Base-by-base conservation (phyloP, 1,140 invertebrate species). In the Lepeophtheirus salmonis region DNA sequence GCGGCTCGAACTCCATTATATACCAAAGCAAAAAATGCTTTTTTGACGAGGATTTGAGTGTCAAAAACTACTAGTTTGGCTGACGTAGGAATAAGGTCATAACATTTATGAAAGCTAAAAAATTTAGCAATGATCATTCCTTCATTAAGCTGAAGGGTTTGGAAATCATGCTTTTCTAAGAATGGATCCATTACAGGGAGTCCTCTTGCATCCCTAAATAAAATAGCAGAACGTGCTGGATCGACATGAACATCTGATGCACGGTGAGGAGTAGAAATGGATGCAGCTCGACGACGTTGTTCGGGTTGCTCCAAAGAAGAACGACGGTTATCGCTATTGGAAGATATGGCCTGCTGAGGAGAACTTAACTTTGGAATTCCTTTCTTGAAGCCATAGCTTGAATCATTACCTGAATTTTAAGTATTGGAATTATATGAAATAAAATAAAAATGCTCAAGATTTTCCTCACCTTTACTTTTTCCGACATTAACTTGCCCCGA, bases 61-160 rank as follows among this genome's bases (percentile, higher is more conserved):
- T 99, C 95, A 74, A 99, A 98, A 54, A 99, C 90, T 56, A 99
- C 94, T 67, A 99, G 76, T 76, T 99, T 99, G 59, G 92, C 90
- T 71, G 90, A 96, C 50, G 91, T 96, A 51, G 96, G 96, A 72
- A 99, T 97, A 67, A 98, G 78, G 77, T 98, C 95, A 75, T 98
- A 98, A 72, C 94, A 97, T 73, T 90, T 92, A 79, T 97, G 92
- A 71, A 92, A 92, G 73, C 92, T 90, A 81, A 98, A 97, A 77
- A 99, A 97, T 70, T 95, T 96, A 60, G 91, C 87, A 76, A 91
- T 94, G 67, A 95, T 90, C 73, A 91, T 86, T 67, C 86, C 87
- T 72, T 94, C 88, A 76, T 94, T 88, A 72, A 83, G 73, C 86
- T 84, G 82, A 66, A 86, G 76, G 77, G 86, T 83, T 16, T 82